phyloP scores from a whole-genome alignment of 2,113 vertebrate genomes.

The Lonchura striata region DNA sequence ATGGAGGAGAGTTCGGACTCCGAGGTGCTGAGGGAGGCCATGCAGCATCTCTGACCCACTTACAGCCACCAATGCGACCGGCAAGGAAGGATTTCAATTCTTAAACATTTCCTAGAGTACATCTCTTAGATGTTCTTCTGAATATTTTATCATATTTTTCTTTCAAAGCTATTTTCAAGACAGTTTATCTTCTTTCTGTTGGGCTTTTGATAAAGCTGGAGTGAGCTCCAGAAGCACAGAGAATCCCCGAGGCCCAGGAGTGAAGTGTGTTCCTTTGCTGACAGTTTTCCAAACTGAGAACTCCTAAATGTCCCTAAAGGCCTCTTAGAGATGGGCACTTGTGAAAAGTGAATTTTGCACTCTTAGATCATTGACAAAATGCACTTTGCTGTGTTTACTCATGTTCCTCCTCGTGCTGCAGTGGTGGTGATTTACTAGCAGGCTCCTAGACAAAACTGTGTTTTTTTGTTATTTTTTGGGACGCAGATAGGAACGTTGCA shows the following conservation, averaged over 20 bases:
- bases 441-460: neutral
- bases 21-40: neutral
- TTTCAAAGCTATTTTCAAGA: neutral
- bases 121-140: neutral
- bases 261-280: neutral
- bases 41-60: neutral
- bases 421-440: neutral
- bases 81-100: neutral
- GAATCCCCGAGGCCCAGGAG: neutral
- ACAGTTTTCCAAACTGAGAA: neutral
- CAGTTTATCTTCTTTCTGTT: neutral
- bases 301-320: neutral
- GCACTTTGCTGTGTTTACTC: neutral
- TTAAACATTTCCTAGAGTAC: neutral
- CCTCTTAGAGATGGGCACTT: neutral
- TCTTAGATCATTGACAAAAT: neutral
- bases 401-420: neutral
- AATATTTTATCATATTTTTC: neutral
- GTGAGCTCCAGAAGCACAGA: neutral
- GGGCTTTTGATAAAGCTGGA: neutral
- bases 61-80: neutral
- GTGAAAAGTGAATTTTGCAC: neutral
- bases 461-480: accelerated
- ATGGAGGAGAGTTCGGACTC: neutral
- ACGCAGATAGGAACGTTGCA: neutral